phyloP scores from a whole-genome alignment of 30 jellyfish, hydroid and myxozoan species.

The Phacellophora camtschatica region DNA sequence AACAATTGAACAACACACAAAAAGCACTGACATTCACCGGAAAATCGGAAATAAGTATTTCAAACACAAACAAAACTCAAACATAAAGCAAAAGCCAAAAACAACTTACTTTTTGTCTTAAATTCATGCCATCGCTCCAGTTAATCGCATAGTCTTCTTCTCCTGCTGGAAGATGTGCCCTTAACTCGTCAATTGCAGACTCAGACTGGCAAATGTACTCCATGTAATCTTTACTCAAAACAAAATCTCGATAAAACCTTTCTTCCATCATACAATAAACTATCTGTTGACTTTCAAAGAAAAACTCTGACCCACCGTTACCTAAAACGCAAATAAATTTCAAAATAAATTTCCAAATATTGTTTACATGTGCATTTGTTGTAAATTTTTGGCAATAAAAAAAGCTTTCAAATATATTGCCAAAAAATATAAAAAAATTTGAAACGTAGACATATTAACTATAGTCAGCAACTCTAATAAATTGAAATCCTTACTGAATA shows the following conservation, averaged over 20 bases:
- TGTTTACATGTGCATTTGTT: too few species aligned
- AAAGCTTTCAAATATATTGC: too few species aligned
- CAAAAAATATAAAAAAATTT: too few species aligned
- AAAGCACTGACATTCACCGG: background rate
- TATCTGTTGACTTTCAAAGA: conserved; percentile 86
- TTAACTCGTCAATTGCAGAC: conserved; percentile 92
- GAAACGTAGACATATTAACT: too few species aligned
- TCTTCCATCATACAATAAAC: conserved; percentile 83
- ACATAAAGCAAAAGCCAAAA: too few species aligned
- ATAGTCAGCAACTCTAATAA: too few species aligned
- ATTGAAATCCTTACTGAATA: too few species aligned
- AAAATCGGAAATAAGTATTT: background rate
- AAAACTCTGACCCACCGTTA: conserved; percentile 82
- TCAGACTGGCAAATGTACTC: conserved; percentile 94
- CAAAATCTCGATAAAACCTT: conserved; percentile 85
- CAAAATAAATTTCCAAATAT: too few species aligned
- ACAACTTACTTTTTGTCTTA: conserved; percentile 70
- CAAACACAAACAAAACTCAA: background rate
- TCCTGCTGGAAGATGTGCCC: conserved; percentile 81
- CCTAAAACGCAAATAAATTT: too few species aligned
- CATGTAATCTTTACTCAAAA: conserved; percentile 88
- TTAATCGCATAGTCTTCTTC: conserved; percentile 64
- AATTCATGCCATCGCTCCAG: conserved; percentile 94
- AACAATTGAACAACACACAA: too few species aligned
- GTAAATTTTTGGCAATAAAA: too few species aligned